Base-by-base conservation (phyloP, 2,888 invertebrate genomes). In the Doris montereyensis region DNA sequence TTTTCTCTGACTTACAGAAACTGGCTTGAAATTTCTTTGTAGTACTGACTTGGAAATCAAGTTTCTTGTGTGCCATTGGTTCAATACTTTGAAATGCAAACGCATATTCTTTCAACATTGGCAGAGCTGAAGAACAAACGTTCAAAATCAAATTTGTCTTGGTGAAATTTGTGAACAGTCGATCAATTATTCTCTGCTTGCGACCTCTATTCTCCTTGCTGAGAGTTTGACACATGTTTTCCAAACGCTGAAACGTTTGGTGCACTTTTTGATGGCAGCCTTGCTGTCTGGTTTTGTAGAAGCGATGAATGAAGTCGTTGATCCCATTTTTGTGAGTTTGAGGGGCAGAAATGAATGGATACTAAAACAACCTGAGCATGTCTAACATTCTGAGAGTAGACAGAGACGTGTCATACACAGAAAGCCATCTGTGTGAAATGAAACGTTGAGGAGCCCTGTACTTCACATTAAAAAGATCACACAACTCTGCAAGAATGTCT, bases 11-110 rank as follows among this genome's bases (percentile, higher is more conserved):
- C 21, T 62, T 62, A 5, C 13, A n/a, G 62, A 62, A 62, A 24
- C 62, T 62, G 21, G 62, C 62, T n/a, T n/a, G n/a, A n/a, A 62
- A 62, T 62, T 62, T 62, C 62, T 62, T 62, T 5, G 62, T 62
- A 17, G 62, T 62, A 24, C 62, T 62, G n/a, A 62, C 62, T 62
- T 62, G 62, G 21, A 62, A 62, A 62, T 62, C 62, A 62, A n/a
- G 62, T 5, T n/a, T 8, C 21, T 62, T 62, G 62, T 62, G 62
- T n/a, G 21, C 13, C 62, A 62, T 62, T 8, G 62, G 62, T 24
- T 62, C 13, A 21, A 8, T n/a, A 21, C 13, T 62, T 62, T 62
- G 62, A 62, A 62, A 17, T n/a, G 62, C 5, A 62, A 13, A 62
- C 62, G 21, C 62, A 62, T 62, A 62, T 62, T 62, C 62, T 62